These are phyloP conservation scores for Dendrocopos noguchii DNA, from an alignment of 2,113 vertebrate species.

Conservation along the genomic window DNA sequence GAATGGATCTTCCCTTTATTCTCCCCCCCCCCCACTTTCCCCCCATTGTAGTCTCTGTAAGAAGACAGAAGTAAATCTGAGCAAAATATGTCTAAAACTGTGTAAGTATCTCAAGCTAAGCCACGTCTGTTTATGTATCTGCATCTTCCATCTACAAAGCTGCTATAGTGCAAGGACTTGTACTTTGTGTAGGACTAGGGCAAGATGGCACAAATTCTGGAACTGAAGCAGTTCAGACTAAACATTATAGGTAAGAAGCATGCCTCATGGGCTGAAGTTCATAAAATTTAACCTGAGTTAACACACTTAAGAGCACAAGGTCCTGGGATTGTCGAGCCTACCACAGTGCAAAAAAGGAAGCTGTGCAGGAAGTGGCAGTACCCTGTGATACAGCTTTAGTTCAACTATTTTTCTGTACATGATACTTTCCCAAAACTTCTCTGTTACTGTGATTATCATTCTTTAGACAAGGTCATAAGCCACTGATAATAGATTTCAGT, in stretches of 20 bases:
- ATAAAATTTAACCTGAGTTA: background rate
- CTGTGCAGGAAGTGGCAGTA: background rate
- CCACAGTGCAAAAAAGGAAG: background rate
- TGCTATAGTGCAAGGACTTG: background rate
- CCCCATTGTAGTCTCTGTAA: background rate
- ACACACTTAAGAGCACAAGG: background rate
- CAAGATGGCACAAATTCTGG: background rate
- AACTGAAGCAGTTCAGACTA: background rate
- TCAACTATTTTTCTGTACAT: background rate
- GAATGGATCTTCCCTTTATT: background rate
- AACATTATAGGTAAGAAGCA: background rate
- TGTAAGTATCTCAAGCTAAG: background rate
- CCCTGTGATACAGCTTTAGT: background rate
- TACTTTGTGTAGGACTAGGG: background rate
- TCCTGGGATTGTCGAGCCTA: background rate
- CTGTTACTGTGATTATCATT: background rate
- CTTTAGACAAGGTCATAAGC: background rate
- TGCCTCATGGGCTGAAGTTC: background rate
- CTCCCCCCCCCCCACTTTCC: background rate
- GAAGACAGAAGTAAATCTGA: background rate
- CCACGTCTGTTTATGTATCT: accelerated
- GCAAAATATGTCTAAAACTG: background rate
- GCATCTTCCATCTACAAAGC: background rate
- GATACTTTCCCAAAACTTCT: background rate
- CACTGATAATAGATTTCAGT: background rate